Evolutionary conservation across 2,888 invertebrate species (phyloP).

Genomic region (Mesopsocus fuscifrons): DNA sequence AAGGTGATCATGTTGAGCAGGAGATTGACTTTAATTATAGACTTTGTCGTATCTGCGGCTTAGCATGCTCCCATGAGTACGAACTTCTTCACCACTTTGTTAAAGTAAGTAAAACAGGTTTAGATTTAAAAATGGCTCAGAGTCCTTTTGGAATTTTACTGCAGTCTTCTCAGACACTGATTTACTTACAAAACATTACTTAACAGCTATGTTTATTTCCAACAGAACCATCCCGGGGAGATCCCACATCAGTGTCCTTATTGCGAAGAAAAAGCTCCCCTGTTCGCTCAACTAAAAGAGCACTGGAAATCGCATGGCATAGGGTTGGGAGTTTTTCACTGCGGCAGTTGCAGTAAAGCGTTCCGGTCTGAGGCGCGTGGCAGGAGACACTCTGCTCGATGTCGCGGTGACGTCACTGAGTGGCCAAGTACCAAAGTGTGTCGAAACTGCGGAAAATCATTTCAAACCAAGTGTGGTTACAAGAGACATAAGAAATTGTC

Average conservation of each 20-base stretch:
- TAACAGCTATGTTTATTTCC: not conserved
- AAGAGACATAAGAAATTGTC: constrained; percentile 1
- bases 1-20: not conserved
- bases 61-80: not conserved
- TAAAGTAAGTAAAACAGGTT: no score
- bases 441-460: not conserved
- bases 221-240: not conserved
- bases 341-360: not conserved
- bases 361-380: not conserved
- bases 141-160: no score
- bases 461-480: constrained; percentile 7
- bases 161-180: no score
- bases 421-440: not conserved
- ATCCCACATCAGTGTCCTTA: constrained; percentile 2
- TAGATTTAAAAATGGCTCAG: no score
- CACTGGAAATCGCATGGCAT: constrained; percentile 6
- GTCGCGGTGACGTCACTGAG: not conserved
- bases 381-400: not conserved
- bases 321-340: not conserved
- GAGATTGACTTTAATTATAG: not conserved
- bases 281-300: constrained; percentile 6
- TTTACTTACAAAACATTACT: no score
- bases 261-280: not conserved
- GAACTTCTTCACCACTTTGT: constrained; percentile 5
- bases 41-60: not conserved